Evolutionary conservation across 2,797 vertebrate genomes (phyloP), one percentile per base, ranked within the genome.

Genomic region (Brachyalestes nurse): DNA sequence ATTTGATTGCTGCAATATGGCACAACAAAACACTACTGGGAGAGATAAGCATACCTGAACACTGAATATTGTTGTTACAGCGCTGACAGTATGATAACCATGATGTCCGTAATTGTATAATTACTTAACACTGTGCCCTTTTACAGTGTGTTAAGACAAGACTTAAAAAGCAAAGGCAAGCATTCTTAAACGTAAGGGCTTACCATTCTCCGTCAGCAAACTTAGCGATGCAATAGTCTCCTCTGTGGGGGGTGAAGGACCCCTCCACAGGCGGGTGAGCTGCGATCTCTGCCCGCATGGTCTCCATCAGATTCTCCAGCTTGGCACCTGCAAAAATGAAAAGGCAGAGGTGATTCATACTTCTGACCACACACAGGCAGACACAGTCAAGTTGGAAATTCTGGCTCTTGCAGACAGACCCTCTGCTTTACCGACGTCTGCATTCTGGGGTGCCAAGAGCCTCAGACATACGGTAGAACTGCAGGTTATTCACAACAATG

Each of bases 291-390:
- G 92, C 95, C 5, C 97, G 92, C 97, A 99, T 99, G 88, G 94
- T 96, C 91, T 99, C 97, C 97, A 99, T 99, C 90, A 99, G 92
- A 87, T 95, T 97, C 90, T 99, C 97, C 92, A 99, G 87, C 90
- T 98, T 96, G 53, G 92, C 92, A 2, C 97, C 97, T 98, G 91
- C 28, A 49, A n/a, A 67, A 28, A 70, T 21, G 28, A 66, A 60
- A 58, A 81, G 1, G 60, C 10, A 71, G 12, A 65, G 66, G 65
- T 66, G 64, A 16, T 7, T 78, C 38, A 65, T 14, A 17, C n/a
- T 3, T 45, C 10, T 25, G 40, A 72, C 16, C 6, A 28, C 8
- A 25, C 25, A 45, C 58, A 38, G 81, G 60, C 58, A 49, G 23
- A 57, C 10, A 62, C 16, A 70, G 45, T 4, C 21, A 23, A 70